Evolutionary conservation across 2,888 invertebrate genomes (phyloP).

Genomic region (Fissipunctia ypsillon): DNA sequence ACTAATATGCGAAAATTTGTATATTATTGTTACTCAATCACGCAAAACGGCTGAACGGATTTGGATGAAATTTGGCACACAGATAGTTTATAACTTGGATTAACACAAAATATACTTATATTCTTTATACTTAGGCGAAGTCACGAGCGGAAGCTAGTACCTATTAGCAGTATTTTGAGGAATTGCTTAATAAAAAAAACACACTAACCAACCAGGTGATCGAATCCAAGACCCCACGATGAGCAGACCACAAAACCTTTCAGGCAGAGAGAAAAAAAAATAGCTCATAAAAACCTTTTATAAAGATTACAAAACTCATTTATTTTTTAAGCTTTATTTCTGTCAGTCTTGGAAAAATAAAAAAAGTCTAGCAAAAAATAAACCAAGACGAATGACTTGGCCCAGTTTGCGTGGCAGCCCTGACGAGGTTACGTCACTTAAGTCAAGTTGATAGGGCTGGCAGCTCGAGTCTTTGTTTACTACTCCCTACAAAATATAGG

Average conservation of each 20-base stretch:
- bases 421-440: slow-evolving; percentile 58
- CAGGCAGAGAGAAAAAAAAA: neutral
- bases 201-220: neutral
- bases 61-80: no score
- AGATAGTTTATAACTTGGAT: no score
- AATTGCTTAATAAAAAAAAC: no score
- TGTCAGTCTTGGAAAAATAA: neutral
- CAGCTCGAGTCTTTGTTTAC: slow-evolving; percentile 54
- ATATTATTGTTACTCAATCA: no score
- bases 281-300: neutral
- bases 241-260: neutral
- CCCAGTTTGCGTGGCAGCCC: slow-evolving; percentile 61
- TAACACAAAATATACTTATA: no score
- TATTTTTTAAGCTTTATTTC: neutral
- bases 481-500: slow-evolving; percentile 3
- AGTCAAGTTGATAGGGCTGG: slow-evolving; percentile 52
- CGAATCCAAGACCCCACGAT: neutral
- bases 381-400: slow-evolving; percentile 56
- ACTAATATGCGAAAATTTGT: no score
- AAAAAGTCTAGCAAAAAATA: slow-evolving; percentile 44
- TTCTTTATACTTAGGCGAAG: no score
- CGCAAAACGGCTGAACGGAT: no score
- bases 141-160: no score
- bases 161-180: no score
- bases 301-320: neutral